Percentiles rank a stretch among this genome's conserved stretches.
Evolutionary conservation across 1,140 invertebrate genomes (phyloP).

Genomic region (Drosophila virilis): DNA sequence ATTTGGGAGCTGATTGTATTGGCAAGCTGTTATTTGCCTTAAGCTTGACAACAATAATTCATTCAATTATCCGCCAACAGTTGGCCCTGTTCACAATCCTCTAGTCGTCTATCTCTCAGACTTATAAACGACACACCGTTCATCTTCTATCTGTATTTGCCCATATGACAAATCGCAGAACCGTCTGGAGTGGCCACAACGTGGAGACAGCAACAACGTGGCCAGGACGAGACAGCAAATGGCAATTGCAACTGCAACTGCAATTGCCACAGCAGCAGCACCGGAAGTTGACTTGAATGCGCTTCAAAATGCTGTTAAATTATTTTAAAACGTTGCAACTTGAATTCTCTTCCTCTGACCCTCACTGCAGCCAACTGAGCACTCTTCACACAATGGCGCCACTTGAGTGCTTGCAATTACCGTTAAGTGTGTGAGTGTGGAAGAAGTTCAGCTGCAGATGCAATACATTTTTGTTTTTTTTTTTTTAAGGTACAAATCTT

Average conservation of each 20-base stretch:
- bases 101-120: conserved; percentile 29
- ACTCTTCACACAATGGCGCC: conserved; percentile 63
- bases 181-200: conserved; percentile 39
- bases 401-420: conserved; percentile 79
- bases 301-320: conserved; percentile 80
- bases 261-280: conserved; percentile 37
- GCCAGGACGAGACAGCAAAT: conserved; percentile 51
- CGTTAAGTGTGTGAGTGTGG: conserved; percentile 58
- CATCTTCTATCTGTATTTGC: conserved; percentile 71
- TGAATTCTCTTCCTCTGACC: conserved; percentile 10
- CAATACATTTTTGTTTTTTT: conserved; percentile 21
- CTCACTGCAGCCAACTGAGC: not conserved
- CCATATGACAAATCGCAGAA: conserved; percentile 78
- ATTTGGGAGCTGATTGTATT: conserved; percentile 17
- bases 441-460: conserved; percentile 36
- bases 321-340: conserved; percentile 76
- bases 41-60: conserved; percentile 34
- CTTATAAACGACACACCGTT: conserved; percentile 56
- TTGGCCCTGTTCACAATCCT: conserved; percentile 15
- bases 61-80: conserved; percentile 44
- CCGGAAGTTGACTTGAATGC: conserved; percentile 78
- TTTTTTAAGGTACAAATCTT: not conserved
- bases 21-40: conserved; percentile 59
- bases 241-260: conserved; percentile 49
- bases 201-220: conserved; percentile 21